Percentiles rank a stretch among this genome's conserved stretches.
These are phyloP conservation scores for Whitmania pigra DNA, from an alignment of 1,140 invertebrate genomes.

Conservation along the genomic window DNA sequence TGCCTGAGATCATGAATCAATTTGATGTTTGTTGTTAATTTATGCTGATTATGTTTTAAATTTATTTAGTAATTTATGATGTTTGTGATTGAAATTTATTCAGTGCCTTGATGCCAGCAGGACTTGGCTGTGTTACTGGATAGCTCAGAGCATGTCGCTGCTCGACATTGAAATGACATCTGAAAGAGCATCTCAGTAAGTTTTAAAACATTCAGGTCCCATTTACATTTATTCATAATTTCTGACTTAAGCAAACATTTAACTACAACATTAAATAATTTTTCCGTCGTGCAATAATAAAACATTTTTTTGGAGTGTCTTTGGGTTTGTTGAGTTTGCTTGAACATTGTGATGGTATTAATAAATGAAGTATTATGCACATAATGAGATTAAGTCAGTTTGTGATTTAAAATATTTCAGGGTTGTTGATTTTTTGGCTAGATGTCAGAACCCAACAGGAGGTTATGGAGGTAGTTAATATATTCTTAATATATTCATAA, in stretches of 20 bases:
- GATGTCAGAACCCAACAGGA: slow-evolving; percentile 66
- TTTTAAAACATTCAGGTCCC: slow-evolving; percentile 30
- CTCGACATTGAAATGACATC: slow-evolving; percentile 59
- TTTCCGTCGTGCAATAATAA: not conserved
- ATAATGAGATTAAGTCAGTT: not conserved
- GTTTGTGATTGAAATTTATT: slow-evolving; percentile 25
- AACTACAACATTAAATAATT: not conserved
- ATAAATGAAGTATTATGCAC: not conserved
- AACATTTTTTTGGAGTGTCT: not conserved
- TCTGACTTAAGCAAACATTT: not conserved
- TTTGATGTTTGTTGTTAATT: not conserved
- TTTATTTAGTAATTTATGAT: too few species aligned
- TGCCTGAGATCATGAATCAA: too few species aligned
- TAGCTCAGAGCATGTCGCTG: slow-evolving; percentile 72
- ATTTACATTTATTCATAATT: not conserved
- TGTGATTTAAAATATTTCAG: slow-evolving; percentile 29
- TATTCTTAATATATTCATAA: not conserved
- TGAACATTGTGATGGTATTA: slow-evolving; percentile 9
- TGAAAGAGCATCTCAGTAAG: slow-evolving; percentile 53
- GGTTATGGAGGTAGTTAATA: slow-evolving; percentile 66
- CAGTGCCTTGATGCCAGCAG: slow-evolving; percentile 78
- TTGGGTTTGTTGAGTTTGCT: not conserved
- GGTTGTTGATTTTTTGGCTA: slow-evolving; percentile 43
- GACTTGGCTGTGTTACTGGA: slow-evolving; percentile 92
- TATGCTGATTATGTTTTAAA: too few species aligned